These are phyloP conservation scores for Corticium candelabrum DNA, from an alignment of 37 sponge, comb jelly and placozoan species.

Conservation along the genomic window DNA sequence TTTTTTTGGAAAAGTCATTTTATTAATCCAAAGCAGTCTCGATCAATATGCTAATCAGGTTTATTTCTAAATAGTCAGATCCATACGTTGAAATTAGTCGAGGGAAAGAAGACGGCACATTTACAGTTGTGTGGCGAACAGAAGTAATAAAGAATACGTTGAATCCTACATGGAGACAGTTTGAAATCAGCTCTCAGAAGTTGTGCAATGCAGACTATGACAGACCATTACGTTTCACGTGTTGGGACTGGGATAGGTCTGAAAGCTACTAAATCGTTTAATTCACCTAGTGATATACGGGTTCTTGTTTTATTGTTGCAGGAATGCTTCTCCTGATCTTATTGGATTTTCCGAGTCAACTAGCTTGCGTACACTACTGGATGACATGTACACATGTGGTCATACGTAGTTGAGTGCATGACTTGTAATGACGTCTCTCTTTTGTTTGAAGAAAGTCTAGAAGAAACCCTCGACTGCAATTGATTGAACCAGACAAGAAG, in stretches of 20 bases:
- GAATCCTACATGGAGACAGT: conserved; percentile 72
- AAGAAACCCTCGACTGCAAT: conserved; percentile 8
- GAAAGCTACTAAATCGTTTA: too few relatives aligned
- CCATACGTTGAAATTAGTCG: conserved; percentile 79
- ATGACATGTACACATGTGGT: too few relatives aligned
- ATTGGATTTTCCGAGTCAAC: too few relatives aligned
- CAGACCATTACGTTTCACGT: conserved; percentile 51
- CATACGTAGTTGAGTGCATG: too few relatives aligned
- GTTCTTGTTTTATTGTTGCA: background rate
- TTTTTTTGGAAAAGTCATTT: conserved; percentile 77
- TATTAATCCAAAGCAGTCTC: background rate
- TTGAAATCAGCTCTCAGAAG: conserved; percentile 41
- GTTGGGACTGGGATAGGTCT: conserved; percentile 90
- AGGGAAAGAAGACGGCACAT: conserved; percentile 56
- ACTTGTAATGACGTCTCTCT: too few relatives aligned
- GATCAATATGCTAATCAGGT: background rate
- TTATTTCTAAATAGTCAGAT: conserved; percentile 61
- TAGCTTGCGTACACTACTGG: too few relatives aligned
- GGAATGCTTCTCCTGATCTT: background rate
- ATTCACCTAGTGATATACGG: too few relatives aligned
- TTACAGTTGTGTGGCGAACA: conserved; percentile 61
- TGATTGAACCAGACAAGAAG: conserved; percentile 60
- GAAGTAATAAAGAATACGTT: conserved; percentile 64
- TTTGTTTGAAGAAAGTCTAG: background rate
- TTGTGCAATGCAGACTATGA: conserved; percentile 84